Percentiles rank a stretch among this genome's conserved stretches.
These are phyloP conservation scores for Onchidella celtica DNA, from an alignment of 2,888 invertebrate species.

Conservation along the genomic window DNA sequence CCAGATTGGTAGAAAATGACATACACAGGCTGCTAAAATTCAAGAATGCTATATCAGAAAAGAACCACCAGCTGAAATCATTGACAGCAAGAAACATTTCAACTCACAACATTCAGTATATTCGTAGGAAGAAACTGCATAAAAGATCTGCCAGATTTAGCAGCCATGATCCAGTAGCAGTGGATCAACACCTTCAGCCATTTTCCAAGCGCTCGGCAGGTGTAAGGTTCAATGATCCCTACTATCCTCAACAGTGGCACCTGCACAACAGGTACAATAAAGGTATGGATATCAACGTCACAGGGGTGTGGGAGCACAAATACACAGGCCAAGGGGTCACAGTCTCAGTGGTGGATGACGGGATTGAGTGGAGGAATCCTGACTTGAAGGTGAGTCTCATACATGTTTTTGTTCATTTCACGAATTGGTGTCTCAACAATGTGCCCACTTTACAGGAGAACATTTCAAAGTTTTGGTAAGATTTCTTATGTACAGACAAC, in stretches of 20 bases:
- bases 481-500: too few species aligned
- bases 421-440: too few species aligned
- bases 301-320: constrained; percentile 73
- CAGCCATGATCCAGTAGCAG: too few species aligned
- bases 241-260: constrained; percentile 76
- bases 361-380: constrained; percentile 78
- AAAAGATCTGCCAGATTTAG: not conserved
- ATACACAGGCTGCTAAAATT: not conserved
- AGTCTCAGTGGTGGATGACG: constrained; percentile 78
- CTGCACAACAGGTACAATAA: constrained; percentile 76
- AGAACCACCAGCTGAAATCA: not conserved
- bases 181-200: not conserved
- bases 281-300: constrained; percentile 77
- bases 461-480: too few species aligned
- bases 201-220: constrained; percentile 4
- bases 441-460: too few species aligned
- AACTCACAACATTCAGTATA: not conserved
- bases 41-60: not conserved
- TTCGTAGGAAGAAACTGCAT: not conserved
- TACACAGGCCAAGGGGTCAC: constrained; percentile 76
- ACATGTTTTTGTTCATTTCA: too few species aligned
- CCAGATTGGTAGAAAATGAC: not conserved
- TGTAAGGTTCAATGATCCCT: constrained; percentile 70
- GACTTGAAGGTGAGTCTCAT: constrained; percentile 61
- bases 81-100: not conserved